These are phyloP conservation scores for Brachynemurus nebulosus DNA, from an alignment of 2,888 invertebrate species.

Conservation along the genomic window DNA sequence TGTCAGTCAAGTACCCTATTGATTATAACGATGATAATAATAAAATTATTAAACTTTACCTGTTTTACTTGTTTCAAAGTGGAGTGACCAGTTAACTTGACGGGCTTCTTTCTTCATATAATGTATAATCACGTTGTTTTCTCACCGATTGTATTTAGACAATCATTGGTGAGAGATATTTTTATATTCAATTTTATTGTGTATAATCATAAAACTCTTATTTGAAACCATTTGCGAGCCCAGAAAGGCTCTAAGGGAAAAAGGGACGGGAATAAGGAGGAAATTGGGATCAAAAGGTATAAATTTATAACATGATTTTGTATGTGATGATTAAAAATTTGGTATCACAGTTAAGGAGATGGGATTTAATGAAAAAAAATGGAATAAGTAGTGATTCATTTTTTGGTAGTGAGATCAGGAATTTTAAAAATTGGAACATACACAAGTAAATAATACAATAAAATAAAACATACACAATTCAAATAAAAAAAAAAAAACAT, in stretches of 20 bases:
- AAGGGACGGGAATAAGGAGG: conserved; percentile 9
- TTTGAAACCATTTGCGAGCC: conserved; percentile 13
- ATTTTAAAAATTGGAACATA: conserved; percentile 9
- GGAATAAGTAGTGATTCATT: conserved; percentile 1
- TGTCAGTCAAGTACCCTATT: too few relatives aligned
- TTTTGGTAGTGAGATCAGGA: conserved; percentile 9
- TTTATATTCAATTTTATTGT: too few relatives aligned
- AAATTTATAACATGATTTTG: not conserved
- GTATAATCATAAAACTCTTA: too few relatives aligned
- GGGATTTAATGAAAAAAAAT: conserved; percentile 3
- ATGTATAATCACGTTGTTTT: too few relatives aligned
- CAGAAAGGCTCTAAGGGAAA: conserved; percentile 12
- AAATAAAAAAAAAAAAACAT: conserved; percentile 1
- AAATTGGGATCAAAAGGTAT: not conserved
- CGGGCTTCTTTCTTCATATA: too few relatives aligned
- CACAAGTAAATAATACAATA: conserved; percentile 6
- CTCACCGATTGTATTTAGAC: too few relatives aligned
- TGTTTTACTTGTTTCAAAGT: too few relatives aligned
- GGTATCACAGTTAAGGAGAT: conserved; percentile 9
- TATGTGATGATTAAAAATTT: conserved; percentile 5
- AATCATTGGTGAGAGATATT: too few relatives aligned
- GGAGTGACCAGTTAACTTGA: too few relatives aligned
- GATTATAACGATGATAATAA: too few relatives aligned
- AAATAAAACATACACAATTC: conserved; percentile 5
- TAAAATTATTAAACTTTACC: too few relatives aligned